These are phyloP conservation scores for Ciconia nigra DNA, from an alignment of 2,797 vertebrate genomes.

Conservation along the genomic window DNA sequence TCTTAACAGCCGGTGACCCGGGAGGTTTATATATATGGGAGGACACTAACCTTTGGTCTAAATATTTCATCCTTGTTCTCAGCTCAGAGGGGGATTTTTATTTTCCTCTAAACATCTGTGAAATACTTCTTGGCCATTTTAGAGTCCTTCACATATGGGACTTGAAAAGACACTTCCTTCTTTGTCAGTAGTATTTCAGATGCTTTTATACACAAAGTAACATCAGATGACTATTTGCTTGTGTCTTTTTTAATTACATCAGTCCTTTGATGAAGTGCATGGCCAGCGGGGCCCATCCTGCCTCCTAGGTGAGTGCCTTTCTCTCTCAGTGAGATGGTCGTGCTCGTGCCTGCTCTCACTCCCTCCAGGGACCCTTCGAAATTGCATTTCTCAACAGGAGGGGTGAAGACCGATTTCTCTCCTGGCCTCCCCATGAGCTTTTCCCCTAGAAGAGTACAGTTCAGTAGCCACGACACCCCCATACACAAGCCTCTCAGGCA, in stretches of 20 bases:
- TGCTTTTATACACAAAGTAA: not conserved
- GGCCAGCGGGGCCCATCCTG: not conserved
- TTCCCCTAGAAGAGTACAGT: not conserved
- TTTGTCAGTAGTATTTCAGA: slow-evolving; percentile 6
- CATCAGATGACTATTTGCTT: not conserved
- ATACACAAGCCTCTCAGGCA: not conserved
- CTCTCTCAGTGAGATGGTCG: not conserved
- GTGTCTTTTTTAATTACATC: slow-evolving; percentile 46
- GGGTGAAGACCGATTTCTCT: not conserved
- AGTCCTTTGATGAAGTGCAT: not conserved
- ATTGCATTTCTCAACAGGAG: slow-evolving; percentile 40
- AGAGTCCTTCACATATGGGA: not conserved
- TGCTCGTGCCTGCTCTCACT: not conserved
- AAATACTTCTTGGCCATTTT: slow-evolving; percentile 40
- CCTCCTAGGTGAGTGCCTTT: not conserved
- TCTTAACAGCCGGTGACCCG: slow-evolving; percentile 9
- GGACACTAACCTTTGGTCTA: slow-evolving; percentile 61
- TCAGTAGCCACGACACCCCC: not conserved
- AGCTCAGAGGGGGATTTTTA: slow-evolving; percentile 34
- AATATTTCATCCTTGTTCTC: slow-evolving; percentile 58
- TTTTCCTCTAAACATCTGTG: slow-evolving; percentile 52
- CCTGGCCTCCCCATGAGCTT: not conserved
- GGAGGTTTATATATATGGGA: slow-evolving; percentile 63
- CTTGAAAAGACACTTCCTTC: not conserved
- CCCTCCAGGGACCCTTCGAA: slow-evolving; percentile 20